Conservation (phyloP, 2,113 vertebrate species). For the Elaphurus davidianus region DNA sequence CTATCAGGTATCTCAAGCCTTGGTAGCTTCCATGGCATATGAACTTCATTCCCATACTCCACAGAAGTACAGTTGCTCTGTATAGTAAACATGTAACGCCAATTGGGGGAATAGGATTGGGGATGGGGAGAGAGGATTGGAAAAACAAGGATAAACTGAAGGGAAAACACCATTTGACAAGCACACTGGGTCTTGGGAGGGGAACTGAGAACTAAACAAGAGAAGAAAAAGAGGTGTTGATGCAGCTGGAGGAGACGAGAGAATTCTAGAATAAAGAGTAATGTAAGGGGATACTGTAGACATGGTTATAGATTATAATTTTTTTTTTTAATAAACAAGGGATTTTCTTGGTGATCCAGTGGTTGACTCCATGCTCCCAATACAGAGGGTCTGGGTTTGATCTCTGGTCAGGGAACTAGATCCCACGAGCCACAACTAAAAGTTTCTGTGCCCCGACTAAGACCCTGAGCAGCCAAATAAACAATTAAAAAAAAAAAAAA, state of each 20-base stretch:
- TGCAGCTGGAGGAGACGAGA: neutral
- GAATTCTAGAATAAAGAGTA: neutral
- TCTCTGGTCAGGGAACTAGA: neutral
- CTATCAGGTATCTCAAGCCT: neutral
- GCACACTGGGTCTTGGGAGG: neutral
- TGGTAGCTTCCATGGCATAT: rapidly evolving
- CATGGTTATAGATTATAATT: neutral
- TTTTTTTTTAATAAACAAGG: neutral
- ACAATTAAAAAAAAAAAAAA: neutral
- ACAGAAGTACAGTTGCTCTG: neutral
- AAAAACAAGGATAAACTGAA: neutral
- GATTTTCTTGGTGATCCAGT: neutral
- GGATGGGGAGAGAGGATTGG: neutral
- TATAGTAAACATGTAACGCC: neutral
- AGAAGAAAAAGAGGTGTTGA: neutral
- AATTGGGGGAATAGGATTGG: neutral
- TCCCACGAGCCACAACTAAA: neutral
- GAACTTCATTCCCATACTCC: neutral
- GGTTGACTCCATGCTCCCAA: neutral
- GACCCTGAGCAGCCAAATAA: neutral
- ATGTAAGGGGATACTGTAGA: neutral
- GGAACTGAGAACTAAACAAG: neutral
- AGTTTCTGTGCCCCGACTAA: rapidly evolving
- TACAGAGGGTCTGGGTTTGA: neutral
- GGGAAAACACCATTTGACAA: neutral